These are phyloP conservation scores for Bombycilla garrulus DNA, from an alignment of 2,113 vertebrate species.

Conservation along the genomic window DNA sequence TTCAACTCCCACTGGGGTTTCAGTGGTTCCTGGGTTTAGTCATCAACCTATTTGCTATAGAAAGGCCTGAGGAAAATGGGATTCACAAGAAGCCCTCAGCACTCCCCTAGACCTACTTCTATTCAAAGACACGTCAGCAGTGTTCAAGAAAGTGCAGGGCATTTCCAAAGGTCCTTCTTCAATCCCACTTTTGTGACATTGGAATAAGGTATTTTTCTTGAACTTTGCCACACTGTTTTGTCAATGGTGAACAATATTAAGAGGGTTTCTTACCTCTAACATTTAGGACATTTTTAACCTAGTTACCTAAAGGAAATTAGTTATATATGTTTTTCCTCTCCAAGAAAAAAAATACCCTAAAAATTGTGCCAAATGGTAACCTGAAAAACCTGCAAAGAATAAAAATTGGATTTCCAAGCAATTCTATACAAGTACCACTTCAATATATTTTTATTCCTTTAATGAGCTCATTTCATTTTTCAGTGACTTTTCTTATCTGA, in stretches of 20 bases:
- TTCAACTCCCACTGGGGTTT: not conserved
- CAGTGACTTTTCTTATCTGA: constrained; percentile 45
- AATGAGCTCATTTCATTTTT: constrained; percentile 61
- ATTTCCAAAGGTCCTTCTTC: not conserved
- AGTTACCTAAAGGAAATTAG: not conserved
- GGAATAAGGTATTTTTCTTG: not conserved
- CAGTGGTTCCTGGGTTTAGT: not conserved
- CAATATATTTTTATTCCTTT: constrained; percentile 29
- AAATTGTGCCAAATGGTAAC: not conserved
- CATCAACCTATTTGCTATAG: not conserved
- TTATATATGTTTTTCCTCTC: not conserved
- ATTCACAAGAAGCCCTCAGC: not conserved
- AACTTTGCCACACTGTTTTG: not conserved
- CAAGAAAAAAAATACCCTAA: not conserved
- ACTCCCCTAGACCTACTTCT: not conserved
- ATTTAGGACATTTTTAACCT: not conserved
- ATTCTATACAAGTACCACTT: not conserved
- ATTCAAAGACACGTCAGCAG: not conserved
- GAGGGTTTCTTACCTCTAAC: not conserved
- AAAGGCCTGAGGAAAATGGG: not conserved
- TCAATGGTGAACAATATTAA: not conserved
- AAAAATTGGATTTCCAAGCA: not conserved
- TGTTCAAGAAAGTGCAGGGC: not conserved
- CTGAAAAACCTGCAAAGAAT: not conserved
- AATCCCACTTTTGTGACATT: not conserved